Conservation (phyloP, 2,113 vertebrate genomes). For the Laterallus jamaicensis region DNA sequence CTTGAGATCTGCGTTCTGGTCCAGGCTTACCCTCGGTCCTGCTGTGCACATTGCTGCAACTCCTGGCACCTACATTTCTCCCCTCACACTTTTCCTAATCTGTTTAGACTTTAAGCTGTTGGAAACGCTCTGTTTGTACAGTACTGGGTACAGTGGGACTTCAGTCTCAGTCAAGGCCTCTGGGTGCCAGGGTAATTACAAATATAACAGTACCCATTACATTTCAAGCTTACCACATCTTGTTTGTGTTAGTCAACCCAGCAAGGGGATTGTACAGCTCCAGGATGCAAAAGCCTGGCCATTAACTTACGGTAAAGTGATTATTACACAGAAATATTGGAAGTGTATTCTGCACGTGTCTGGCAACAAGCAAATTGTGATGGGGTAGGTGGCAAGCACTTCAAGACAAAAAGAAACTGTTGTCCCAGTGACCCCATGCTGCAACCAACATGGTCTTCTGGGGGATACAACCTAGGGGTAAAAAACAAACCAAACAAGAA, state of each 20-base stretch:
- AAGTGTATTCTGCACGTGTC: neutral
- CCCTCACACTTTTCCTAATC: neutral
- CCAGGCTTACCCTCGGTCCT: neutral
- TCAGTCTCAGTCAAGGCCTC: neutral
- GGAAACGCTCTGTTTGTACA: neutral
- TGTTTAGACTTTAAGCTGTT: slow-evolving; percentile 1
- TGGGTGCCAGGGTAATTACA: neutral
- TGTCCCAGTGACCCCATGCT: neutral
- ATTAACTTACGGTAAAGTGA: neutral
- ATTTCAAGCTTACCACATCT: neutral
- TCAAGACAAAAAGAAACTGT: neutral
- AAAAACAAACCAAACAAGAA: neutral
- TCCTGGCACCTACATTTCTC: neutral
- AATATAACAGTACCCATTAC: neutral
- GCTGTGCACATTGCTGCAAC: neutral
- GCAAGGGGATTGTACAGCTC: neutral
- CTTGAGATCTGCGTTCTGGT: neutral
- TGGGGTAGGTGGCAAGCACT: neutral
- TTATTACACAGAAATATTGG: neutral
- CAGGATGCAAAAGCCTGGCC: neutral
- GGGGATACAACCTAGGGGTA: neutral
- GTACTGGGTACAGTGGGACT: neutral
- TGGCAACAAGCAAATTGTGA: neutral
- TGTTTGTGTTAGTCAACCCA: neutral
- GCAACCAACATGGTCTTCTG: neutral